phyloP scores from a whole-genome alignment of 2,797 vertebrate genomes.

The Muraenolepis orangiensis region DNA sequence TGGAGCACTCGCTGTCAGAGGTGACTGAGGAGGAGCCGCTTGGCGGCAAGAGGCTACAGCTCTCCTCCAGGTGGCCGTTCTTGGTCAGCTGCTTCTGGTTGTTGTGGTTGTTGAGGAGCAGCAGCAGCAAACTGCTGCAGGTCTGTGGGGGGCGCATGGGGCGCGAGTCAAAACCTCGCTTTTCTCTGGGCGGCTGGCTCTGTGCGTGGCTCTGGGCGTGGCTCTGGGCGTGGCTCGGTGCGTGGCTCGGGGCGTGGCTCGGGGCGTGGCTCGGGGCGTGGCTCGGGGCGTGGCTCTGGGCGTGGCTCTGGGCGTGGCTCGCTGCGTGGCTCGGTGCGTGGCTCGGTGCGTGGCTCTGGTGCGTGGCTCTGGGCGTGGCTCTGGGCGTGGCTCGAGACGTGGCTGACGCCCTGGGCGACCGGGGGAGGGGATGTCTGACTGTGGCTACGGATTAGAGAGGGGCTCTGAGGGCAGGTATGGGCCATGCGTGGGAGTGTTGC shows the following conservation, averaged over 20 bases:
- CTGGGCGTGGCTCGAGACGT: conserved; percentile 59
- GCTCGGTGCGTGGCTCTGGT: too few species aligned
- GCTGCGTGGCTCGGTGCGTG: conserved; percentile 61
- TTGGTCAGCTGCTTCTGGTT: conserved; percentile 83
- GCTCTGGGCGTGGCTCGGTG: conserved; percentile 68
- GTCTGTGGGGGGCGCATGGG: conserved; percentile 83
- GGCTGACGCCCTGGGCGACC: too few species aligned
- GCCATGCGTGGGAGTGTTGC: conserved; percentile 72
- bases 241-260: conserved; percentile 68
- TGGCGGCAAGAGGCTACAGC: conserved; percentile 77
- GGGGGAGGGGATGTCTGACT: too few species aligned
- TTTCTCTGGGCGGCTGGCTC: conserved; percentile 76
- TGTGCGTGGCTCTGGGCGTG: conserved; percentile 61
- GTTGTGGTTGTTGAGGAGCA: conserved; percentile 95
- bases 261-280: conserved; percentile 65
- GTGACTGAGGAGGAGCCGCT: conserved; percentile 83
- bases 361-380: conserved; percentile 72
- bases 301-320: conserved; percentile 72
- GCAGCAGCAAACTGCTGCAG: conserved; percentile 91
- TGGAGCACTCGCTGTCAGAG: conserved; percentile 89
- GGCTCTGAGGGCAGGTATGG: conserved; percentile 72
- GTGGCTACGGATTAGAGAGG: conserved; percentile 73
- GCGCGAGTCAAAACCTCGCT: conserved; percentile 80
- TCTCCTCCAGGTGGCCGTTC: conserved; percentile 81
- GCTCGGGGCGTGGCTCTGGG: conserved; percentile 64